A percentile compares a stretch with the other conserved stretches of the same genome.
phyloP scores from a whole-genome alignment of 2,113 vertebrate species.

The Delphinus delphis region DNA sequence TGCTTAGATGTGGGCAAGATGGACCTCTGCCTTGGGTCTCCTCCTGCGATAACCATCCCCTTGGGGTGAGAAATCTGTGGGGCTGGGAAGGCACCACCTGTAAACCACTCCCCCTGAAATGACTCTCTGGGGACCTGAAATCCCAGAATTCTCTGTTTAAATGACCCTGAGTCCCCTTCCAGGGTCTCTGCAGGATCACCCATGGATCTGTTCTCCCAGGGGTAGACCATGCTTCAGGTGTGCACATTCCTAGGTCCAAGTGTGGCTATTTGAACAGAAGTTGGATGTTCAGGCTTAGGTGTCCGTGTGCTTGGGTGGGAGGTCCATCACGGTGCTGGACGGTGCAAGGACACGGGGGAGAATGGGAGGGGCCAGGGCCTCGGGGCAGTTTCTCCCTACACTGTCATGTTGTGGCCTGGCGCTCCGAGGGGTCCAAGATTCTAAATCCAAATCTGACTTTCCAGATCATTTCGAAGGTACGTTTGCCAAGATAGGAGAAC shows the following conservation, averaged over 20 bases:
- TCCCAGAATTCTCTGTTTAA: neutral
- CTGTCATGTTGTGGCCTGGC: neutral
- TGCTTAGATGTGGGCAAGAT: neutral
- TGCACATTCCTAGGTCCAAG: neutral
- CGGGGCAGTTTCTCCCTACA: neutral
- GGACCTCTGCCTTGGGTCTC: neutral
- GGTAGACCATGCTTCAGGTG: neutral
- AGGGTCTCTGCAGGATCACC: neutral
- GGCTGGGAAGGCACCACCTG: neutral
- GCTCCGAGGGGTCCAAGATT: neutral
- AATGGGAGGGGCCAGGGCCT: neutral
- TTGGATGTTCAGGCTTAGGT: neutral
- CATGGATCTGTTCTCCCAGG: rapidly evolving
- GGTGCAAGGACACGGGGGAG: neutral
- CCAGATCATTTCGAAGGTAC: neutral
- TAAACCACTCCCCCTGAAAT: neutral
- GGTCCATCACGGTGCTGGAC: neutral
- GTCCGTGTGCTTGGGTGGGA: neutral
- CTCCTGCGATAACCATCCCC: neutral
- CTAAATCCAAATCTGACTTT: neutral
- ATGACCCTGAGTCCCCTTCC: neutral
- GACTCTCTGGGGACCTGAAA: neutral
- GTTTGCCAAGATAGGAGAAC: neutral
- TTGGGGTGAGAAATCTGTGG: neutral
- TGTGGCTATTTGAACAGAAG: neutral